Evolutionary conservation across 2,888 invertebrate species (phyloP), one percentile per base, ranked within the genome.

Genomic region (Napeogenes inachia): DNA sequence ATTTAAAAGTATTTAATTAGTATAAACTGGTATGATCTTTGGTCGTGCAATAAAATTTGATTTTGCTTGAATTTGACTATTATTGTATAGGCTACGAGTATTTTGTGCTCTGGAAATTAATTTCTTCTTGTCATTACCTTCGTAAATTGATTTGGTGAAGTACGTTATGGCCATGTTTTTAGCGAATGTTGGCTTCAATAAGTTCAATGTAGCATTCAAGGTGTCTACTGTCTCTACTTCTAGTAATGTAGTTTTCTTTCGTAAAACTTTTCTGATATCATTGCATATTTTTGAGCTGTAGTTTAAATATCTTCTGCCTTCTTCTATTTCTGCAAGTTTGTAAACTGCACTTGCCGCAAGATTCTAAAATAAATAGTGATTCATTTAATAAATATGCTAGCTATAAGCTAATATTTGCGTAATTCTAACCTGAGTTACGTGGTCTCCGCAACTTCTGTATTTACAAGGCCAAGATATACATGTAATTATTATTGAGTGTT

Each of bases 221-320:
- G 67, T 66, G 62, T 85, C 82, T 62, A 79, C 46, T 13, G 77
- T 80, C 32, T 79, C 75, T 59, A 66, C 64, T 45, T 82, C 77
- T 68, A 88, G 68, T 54, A 73, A 68, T 1, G 77, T 61, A 0
- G 75, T 68, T 67, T 75, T 78, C 68, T 80, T 83, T 72, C 77
- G 80, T 47, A 89, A 66, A 30, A 85, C 70, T 73, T 79, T 83
- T 68, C 81, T 85, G 33, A 89, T 76, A 56, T 89, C 88, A 60
- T 80, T 82, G 8, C 76, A 78, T 57, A 89, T 79, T 79, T 81
- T 89, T 4, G 87, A 82, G 66, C 75, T 89, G 35, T 75, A 86
- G 68, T 82, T 87, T 53, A 89, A 71, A 66, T 89, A 89, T 62
- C 84, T 76, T 62, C 82, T 77, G 6, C 89, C 89, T 73, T 89